Evolutionary conservation across 2,888 invertebrate species (phyloP).

Genomic region (Hydraecia micacea): DNA sequence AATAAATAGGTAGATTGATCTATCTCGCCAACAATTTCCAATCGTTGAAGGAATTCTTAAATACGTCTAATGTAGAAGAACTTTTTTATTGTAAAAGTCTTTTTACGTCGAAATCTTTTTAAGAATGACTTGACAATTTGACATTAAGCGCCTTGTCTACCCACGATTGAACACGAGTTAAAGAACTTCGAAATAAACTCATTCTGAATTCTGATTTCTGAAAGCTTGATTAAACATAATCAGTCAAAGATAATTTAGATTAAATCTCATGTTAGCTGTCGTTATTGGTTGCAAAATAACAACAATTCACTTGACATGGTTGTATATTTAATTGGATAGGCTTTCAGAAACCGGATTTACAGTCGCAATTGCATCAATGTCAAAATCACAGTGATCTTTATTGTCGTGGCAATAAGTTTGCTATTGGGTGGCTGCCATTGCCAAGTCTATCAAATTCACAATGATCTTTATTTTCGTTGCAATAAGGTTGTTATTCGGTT

Average conservation of each 20-base stretch:
- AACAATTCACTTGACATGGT: neutral
- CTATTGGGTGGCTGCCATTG: too few relatives aligned
- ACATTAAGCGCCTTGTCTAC: neutral
- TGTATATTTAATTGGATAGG: neutral
- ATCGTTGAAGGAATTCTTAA: neutral
- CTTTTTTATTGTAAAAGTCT: neutral
- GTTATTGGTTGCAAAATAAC: neutral
- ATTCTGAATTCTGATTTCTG: neutral
- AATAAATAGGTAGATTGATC: conserved; percentile 49
- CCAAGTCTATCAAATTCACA: too few relatives aligned
- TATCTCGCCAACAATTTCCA: conserved; percentile 16
- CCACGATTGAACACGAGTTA: neutral
- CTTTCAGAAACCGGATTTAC: neutral
- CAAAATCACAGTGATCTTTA: too few relatives aligned
- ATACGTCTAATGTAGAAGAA: neutral
- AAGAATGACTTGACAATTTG: neutral
- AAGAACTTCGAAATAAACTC: neutral
- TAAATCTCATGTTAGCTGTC: neutral
- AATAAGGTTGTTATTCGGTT: too few relatives aligned
- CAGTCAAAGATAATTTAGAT: neutral
- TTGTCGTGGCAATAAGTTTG: too few relatives aligned
- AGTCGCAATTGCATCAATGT: too few relatives aligned
- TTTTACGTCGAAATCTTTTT: conserved; percentile 7
- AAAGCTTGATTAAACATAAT: neutral
- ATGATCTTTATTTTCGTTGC: too few relatives aligned